phyloP scores from a whole-genome alignment of 1,140 invertebrate genomes.

The Orchestia grillus region DNA sequence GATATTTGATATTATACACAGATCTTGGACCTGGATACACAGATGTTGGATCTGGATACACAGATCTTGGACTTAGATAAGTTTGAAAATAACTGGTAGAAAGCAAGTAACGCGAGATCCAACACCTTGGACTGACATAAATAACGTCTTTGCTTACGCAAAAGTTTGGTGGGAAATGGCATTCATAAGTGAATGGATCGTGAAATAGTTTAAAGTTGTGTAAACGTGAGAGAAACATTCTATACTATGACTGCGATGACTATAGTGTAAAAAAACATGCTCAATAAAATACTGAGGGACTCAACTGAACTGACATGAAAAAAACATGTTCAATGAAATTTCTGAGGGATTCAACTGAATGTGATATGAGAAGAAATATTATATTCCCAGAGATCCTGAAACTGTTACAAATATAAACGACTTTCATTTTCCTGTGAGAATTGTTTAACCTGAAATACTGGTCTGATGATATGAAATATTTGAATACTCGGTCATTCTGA shows the following conservation, averaged over 20 bases:
- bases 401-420: too few relatives aligned
- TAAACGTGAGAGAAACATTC: background rate
- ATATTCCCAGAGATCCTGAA: too few relatives aligned
- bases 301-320: background rate
- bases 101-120: too few relatives aligned
- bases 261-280: background rate
- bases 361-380: background rate
- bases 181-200: background rate
- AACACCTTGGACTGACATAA: background rate
- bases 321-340: background rate
- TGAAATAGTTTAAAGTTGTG: background rate
- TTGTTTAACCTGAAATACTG: too few relatives aligned
- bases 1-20: background rate
- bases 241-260: background rate
- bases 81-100: too few relatives aligned
- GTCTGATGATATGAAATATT: too few relatives aligned
- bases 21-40: background rate
- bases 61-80: too few relatives aligned
- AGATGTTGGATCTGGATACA: background rate
- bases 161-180: background rate
- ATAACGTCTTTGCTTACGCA: background rate
- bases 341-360: too few relatives aligned
- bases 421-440: too few relatives aligned
- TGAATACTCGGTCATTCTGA: too few relatives aligned
- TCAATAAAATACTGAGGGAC: too few relatives aligned